Evolutionary conservation across 2,113 vertebrate species (phyloP).

Genomic region (Tachysurus vachellii): DNA sequence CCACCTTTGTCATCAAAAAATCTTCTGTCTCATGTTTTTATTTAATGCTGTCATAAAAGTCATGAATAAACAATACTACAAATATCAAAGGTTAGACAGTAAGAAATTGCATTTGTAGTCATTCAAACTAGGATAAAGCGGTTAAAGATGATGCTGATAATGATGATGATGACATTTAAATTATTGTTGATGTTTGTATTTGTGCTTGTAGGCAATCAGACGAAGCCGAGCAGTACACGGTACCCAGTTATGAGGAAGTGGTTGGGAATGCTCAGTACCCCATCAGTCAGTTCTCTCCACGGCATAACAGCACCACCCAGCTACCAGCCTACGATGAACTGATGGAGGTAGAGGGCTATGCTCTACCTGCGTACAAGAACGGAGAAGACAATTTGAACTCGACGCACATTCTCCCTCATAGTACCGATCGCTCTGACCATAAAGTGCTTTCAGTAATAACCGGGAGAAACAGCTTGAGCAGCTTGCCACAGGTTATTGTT

Average conservation of each 20-base stretch:
- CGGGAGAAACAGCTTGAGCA: slow-evolving; percentile 77
- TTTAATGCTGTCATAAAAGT: neutral
- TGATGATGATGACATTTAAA: neutral
- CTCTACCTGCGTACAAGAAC: neutral
- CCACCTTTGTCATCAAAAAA: no score
- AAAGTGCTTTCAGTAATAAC: slow-evolving; percentile 58
- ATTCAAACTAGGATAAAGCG: neutral
- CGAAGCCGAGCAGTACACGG: slow-evolving; percentile 64
- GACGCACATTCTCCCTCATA: slow-evolving; percentile 22
- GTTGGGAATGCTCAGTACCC: slow-evolving; percentile 77
- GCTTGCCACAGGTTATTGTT: slow-evolving; percentile 58
- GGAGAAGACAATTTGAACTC: neutral
- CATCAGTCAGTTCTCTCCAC: slow-evolving; percentile 63
- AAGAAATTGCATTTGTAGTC: neutral
- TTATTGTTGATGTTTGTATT: slow-evolving; percentile 26
- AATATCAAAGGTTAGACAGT: neutral
- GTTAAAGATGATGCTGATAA: neutral
- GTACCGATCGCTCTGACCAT: slow-evolving; percentile 66
- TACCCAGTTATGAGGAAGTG: slow-evolving; percentile 93
- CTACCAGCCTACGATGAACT: slow-evolving; percentile 94
- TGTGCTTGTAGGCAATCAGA: slow-evolving; percentile 61
- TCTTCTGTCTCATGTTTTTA: neutral
- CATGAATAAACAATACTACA: neutral
- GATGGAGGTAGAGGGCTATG: slow-evolving; percentile 66
- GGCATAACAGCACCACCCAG: slow-evolving; percentile 78